Percentiles rank a stretch among this genome's conserved stretches.
These are phyloP conservation scores for Alsophila aescularia DNA, from an alignment of 2,888 invertebrate genomes.

Conservation along the genomic window DNA sequence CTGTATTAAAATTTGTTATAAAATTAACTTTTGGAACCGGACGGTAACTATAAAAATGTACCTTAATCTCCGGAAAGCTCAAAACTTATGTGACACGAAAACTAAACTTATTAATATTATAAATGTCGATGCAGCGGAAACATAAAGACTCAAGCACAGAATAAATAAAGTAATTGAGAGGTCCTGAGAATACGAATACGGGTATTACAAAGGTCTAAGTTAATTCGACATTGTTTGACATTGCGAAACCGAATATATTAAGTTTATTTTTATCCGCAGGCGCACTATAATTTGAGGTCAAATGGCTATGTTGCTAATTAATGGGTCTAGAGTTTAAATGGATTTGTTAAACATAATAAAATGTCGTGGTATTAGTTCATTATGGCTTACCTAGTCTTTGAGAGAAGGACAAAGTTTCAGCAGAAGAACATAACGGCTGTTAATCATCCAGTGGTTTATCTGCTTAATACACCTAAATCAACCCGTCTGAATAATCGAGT, in stretches of 20 bases:
- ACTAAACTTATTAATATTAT: constrained; percentile 6
- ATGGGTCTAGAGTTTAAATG: neutral
- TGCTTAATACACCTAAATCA: too few species aligned
- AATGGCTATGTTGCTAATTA: neutral
- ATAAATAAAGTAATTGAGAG: neutral
- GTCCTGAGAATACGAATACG: constrained; percentile 8
- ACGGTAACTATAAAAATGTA: neutral
- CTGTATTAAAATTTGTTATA: too few species aligned
- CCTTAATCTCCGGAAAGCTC: constrained; percentile 19
- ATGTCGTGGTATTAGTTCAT: too few species aligned
- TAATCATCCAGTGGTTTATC: too few species aligned
- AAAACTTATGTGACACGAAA: constrained; percentile 4
- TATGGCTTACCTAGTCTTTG: too few species aligned
- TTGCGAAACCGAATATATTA: constrained; percentile 22
- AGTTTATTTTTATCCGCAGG: constrained; percentile 16
- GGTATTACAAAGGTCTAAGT: constrained; percentile 17
- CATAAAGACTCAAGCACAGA: constrained; percentile 23
- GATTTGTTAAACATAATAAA: too few species aligned
- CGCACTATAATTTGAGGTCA: neutral
- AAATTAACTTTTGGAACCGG: too few species aligned
- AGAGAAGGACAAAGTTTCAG: too few species aligned
- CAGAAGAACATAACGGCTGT: too few species aligned
- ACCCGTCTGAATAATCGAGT: too few species aligned
- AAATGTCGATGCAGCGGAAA: constrained; percentile 30
- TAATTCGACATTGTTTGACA: constrained; percentile 34